Evolutionary conservation across 1,140 invertebrate genomes (phyloP).

Genomic region (Antheraea pernyi): DNA sequence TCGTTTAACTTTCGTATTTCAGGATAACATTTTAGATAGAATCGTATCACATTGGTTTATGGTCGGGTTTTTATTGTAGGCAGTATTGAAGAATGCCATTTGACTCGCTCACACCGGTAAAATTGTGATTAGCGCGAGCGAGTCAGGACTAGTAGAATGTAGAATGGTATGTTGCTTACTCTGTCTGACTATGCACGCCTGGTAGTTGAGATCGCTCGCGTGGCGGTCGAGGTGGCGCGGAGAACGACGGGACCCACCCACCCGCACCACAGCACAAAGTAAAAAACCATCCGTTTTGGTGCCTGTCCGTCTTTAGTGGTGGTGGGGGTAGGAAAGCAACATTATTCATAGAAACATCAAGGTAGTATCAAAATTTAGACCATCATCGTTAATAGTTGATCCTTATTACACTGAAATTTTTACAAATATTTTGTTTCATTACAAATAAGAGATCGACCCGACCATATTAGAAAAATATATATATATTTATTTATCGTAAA

Average conservation of each 20-base stretch:
- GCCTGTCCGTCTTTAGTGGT: too few relatives aligned
- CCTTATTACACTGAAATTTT: too few relatives aligned
- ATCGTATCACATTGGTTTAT: slow-evolving; percentile 27
- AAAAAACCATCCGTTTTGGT: not conserved
- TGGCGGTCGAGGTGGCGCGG: slow-evolving; percentile 73
- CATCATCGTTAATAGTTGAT: too few relatives aligned
- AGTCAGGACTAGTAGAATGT: slow-evolving; percentile 37
- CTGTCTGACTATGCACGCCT: slow-evolving; percentile 49
- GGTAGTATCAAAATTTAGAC: too few relatives aligned
- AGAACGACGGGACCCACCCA: slow-evolving; percentile 32
- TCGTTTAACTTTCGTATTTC: slow-evolving; percentile 31
- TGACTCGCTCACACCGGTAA: slow-evolving; percentile 35
- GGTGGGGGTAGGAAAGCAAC: too few relatives aligned
- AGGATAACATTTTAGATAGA: slow-evolving; percentile 24
- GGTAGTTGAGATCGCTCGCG: slow-evolving; percentile 70
- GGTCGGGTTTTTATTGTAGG: slow-evolving; percentile 23
- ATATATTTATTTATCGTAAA: too few relatives aligned
- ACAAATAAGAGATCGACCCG: too few relatives aligned
- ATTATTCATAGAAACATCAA: too few relatives aligned
- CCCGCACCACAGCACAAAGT: slow-evolving; percentile 19
- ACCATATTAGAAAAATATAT: too few relatives aligned
- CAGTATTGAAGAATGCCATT: slow-evolving; percentile 26
- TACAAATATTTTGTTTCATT: too few relatives aligned
- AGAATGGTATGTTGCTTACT: slow-evolving; percentile 24
- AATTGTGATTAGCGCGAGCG: slow-evolving; percentile 41